Evolutionary conservation across 64 coral and sea anemone genomes (phyloP), one percentile per base, ranked within the genome.

Genomic region (Trachythela sp.): DNA sequence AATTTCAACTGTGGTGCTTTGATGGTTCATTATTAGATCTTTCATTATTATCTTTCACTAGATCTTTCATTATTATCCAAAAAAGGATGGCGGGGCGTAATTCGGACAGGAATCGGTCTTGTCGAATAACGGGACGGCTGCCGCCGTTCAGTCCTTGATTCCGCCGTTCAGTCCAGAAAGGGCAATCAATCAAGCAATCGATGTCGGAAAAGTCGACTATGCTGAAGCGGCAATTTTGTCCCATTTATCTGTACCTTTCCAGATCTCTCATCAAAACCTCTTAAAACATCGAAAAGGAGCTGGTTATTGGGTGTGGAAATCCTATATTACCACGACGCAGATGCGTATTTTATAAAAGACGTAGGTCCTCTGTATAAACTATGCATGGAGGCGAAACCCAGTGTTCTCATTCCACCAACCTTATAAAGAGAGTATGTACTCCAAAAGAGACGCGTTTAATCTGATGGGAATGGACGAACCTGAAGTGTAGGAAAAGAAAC

Each of bases 281-380:
- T 41, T 86, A 17, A 86, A 33, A 43, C 31, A 35, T 48, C 48
- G 20, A 86, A 48, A 41, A 32, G 85, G 85, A 86, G 85, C 85
- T 10, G 85, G 50, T 20, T 87, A 87, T 34, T 87, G 85, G 85
- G 20, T 87, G 31, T 35, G 85, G 85, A 87, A 87, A 8, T 64
- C 6, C 24, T 64, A 27, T 0, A 1, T 0, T 64, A 9, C 26
- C 20, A 64, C 15, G 56, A 64, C 5, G 56, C 56, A 8, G 20
- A 18, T 0, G 4, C 56, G 0, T 26, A 6, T 64, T 1, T 64
- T 5, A 64, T 2, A n/a, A 6, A 26, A n/a, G 56, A 64, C 22
- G 20, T 26, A 18, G 56, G 56, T 24, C 6, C 56, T 24, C 56
- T 64, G 24, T 26, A 18, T 20, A 64, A 59, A 26, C 26, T n/a